Evolutionary conservation across 37 sponge, comb jelly and placozoan genomes (phyloP).

Genomic region (Lycopodina hypogea): DNA sequence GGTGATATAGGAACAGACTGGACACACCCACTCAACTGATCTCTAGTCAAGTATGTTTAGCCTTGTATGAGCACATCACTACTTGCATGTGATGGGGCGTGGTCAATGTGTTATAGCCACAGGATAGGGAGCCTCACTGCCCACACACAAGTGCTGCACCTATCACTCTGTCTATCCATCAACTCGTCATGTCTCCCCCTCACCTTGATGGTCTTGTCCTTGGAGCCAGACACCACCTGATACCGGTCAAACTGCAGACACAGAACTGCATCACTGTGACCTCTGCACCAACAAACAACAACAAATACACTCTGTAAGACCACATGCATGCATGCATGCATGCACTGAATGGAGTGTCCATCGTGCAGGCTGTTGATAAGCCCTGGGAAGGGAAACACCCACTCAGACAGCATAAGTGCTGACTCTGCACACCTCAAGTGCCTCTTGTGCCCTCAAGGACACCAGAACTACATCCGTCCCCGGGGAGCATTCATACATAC

Average conservation of each 20-base stretch:
- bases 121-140: too few relatives aligned
- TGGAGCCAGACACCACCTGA: conserved; percentile 86
- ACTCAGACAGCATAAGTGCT: neutral
- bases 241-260: conserved; percentile 88
- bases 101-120: too few relatives aligned
- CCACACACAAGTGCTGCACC: too few relatives aligned
- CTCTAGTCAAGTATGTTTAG: neutral
- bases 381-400: too few relatives aligned
- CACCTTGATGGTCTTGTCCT: conserved; percentile 89
- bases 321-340: neutral
- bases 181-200: too few relatives aligned
- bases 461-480: too few relatives aligned
- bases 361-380: too few relatives aligned
- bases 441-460: too few relatives aligned
- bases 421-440: neutral
- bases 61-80: too few relatives aligned
- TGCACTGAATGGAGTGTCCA: neutral
- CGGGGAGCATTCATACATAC: conserved; percentile 8
- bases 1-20: neutral
- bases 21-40: neutral
- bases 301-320: neutral
- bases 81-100: too few relatives aligned
- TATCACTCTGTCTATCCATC: too few relatives aligned
- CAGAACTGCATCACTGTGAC: conserved; percentile 92
- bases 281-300: conserved; percentile 36